Conservation (phyloP, 2,888 invertebrate genomes). For the Prenolepis imparis region DNA sequence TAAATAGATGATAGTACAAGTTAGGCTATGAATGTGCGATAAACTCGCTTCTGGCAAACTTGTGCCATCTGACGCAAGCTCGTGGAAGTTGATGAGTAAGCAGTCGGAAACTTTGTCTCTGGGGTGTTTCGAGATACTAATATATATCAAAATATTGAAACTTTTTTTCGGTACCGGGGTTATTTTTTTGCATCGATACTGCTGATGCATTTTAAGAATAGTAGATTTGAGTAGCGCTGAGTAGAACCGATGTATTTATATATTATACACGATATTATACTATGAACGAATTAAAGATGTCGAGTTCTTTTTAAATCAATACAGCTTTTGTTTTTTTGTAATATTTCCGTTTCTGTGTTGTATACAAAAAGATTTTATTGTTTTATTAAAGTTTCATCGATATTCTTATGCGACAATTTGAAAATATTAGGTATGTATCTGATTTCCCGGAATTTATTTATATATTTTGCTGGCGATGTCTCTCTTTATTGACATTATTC, state of each 20-base stretch:
- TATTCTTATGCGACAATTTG: neutral
- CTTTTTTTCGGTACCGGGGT: neutral
- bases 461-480: conserved; percentile 6
- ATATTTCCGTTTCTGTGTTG: neutral
- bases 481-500: neutral
- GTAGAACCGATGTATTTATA: neutral
- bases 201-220: neutral
- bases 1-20: conserved; percentile 58
- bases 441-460: conserved; percentile 25
- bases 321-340: neutral
- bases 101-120: conserved; percentile 8
- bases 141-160: conserved; percentile 14
- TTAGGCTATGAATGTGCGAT: conserved; percentile 23
- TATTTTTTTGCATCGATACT: neutral
- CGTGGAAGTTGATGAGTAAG: conserved; percentile 59
- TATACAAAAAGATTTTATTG: neutral
- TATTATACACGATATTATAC: neutral
- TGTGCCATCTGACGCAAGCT: conserved; percentile 71
- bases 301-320: neutral
- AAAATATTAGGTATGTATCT: neutral
- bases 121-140: neutral
- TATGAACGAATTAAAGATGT: neutral
- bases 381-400: conserved; percentile 2
- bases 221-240: neutral
- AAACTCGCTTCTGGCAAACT: conserved; percentile 51